Conservation (phyloP, 2,113 vertebrate species). For the Nycticebus coucang region DNA sequence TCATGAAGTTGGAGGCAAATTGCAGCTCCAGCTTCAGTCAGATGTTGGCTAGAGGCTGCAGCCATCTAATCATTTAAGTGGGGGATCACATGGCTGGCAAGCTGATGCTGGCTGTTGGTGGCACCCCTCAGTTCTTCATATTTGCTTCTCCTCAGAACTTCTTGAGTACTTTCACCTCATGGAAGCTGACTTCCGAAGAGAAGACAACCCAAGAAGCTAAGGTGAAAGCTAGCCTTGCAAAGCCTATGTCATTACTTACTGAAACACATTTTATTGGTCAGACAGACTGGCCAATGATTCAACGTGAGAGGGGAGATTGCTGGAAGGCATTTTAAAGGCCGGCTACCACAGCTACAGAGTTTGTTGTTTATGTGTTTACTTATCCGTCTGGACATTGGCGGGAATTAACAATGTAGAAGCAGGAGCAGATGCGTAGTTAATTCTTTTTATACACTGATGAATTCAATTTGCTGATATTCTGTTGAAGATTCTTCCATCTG, state of each 20-base stretch:
- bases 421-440: not conserved
- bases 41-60: not conserved
- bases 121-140: not conserved
- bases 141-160: not conserved
- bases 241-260: not conserved
- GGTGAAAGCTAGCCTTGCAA: not conserved
- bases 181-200: too few species aligned
- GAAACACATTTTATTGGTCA: not conserved
- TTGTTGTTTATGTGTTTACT: not conserved
- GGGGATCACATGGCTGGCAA: not conserved
- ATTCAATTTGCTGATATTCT: not conserved
- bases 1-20: not conserved
- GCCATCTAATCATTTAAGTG: not conserved
- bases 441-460: not conserved
- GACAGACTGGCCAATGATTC: too few species aligned
- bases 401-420: not conserved
- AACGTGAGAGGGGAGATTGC: not conserved
- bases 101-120: not conserved
- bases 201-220: not conserved
- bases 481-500: not conserved
- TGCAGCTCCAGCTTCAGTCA: not conserved
- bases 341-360: not conserved
- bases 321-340: not conserved
- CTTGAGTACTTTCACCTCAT: not conserved
- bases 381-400: not conserved